A percentile compares a stretch with the other conserved stretches of the same genome.
phyloP scores from a whole-genome alignment of 2,113 vertebrate genomes.

The Pan paniscus region DNA sequence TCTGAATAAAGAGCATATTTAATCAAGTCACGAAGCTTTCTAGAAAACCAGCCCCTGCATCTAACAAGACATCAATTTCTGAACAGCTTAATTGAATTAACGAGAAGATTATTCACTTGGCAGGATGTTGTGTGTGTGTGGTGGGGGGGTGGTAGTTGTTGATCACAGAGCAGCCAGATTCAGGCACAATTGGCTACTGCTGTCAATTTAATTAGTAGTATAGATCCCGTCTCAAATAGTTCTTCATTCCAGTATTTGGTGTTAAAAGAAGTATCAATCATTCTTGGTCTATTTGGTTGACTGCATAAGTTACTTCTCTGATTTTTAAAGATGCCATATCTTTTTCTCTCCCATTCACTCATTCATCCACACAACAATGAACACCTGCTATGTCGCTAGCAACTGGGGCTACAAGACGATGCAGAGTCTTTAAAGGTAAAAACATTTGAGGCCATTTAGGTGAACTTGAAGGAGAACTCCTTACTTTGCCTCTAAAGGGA shows the following conservation, averaged over 20 bases:
- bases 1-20: not conserved
- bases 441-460: not conserved
- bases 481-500: not conserved
- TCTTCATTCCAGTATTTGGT: conserved; percentile 41
- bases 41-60: conserved; percentile 30
- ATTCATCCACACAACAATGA: not conserved
- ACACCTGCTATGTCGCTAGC: too few relatives aligned
- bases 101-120: conserved; percentile 65
- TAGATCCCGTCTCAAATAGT: conserved; percentile 42
- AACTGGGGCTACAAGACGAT: not conserved
- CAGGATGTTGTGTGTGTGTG: conserved; percentile 39
- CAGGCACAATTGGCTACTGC: conserved; percentile 55
- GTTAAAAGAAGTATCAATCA: conserved; percentile 57
- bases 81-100: conserved; percentile 72
- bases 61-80: conserved; percentile 58
- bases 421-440: not conserved
- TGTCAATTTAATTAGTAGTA: conserved; percentile 65
- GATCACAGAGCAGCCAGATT: conserved; percentile 57
- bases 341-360: not conserved
- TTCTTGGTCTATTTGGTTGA: not conserved
- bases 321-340: not conserved
- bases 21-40: conserved; percentile 2
- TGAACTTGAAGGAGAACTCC: not conserved
- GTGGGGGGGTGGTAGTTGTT: conserved; percentile 36
- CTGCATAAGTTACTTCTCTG: not conserved